A percentile compares a stretch with the other conserved stretches of the same genome.
phyloP scores from a whole-genome alignment of 2,888 invertebrate species.

The Drosophila barbarae region DNA sequence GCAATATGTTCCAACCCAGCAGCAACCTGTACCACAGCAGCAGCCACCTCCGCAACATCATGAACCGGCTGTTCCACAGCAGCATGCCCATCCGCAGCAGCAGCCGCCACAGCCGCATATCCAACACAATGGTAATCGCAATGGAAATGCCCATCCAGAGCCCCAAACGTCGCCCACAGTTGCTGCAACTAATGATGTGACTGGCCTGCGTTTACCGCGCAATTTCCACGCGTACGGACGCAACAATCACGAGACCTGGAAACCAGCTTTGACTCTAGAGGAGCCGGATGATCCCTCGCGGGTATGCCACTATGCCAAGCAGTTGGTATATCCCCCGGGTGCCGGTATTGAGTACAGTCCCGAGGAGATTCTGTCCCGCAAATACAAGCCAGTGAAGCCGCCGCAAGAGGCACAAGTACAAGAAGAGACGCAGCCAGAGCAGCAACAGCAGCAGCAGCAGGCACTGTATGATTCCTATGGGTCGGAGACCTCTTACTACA shows the following conservation, averaged over 20 bases:
- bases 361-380: slow-evolving; percentile 77
- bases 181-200: slow-evolving; percentile 42
- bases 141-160: slow-evolving; percentile 5
- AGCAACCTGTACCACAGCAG: slow-evolving; percentile 26
- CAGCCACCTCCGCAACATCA: slow-evolving; percentile 21
- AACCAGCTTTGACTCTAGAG: slow-evolving; percentile 78
- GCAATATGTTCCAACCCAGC: slow-evolving; percentile 24
- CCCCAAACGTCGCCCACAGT: slow-evolving; percentile 7
- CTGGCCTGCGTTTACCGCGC: slow-evolving; percentile 73
- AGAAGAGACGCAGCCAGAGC: slow-evolving; percentile 3
- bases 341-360: slow-evolving; percentile 78
- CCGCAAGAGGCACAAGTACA: slow-evolving; percentile 7
- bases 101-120: background rate
- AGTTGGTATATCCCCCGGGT: slow-evolving; percentile 77
- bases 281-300: slow-evolving; percentile 79
- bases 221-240: slow-evolving; percentile 76
- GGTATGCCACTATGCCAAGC: slow-evolving; percentile 78
- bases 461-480: slow-evolving; percentile 50
- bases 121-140: slow-evolving; percentile 28
- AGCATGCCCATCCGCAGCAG: slow-evolving; percentile 19
- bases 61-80: slow-evolving; percentile 7
- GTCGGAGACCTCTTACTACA: slow-evolving; percentile 56
- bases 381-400: slow-evolving; percentile 56
- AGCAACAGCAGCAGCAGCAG: slow-evolving; percentile 38
- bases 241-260: slow-evolving; percentile 79